Conservation (phyloP, 2,113 vertebrate genomes). For the cat (Felis catus) region F.catus_Fca126_mat1.0 CM031415.1:64980501-64981000, state of each 20-base stretch:
- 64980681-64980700: background rate
- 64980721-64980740: background rate
- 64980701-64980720: background rate
- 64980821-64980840: background rate
- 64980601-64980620: background rate
- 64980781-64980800: background rate
- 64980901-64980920: background rate
- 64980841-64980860: conserved; percentile 14
- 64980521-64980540: background rate
- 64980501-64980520: background rate
- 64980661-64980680: background rate
- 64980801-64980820: background rate
- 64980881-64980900: background rate
- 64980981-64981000: background rate
- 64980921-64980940: background rate
- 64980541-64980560: background rate
- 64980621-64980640: background rate
- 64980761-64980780: conserved; percentile 36
- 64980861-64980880: background rate
- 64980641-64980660: conserved; percentile 1
- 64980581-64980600: conserved; percentile 2
- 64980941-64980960: background rate
- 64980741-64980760: conserved; percentile 30
- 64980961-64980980: background rate
- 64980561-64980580: background rate